These are phyloP conservation scores for Dasyprocta punctata DNA, from an alignment of 2,113 vertebrate genomes.

Conservation along the genomic window DNA sequence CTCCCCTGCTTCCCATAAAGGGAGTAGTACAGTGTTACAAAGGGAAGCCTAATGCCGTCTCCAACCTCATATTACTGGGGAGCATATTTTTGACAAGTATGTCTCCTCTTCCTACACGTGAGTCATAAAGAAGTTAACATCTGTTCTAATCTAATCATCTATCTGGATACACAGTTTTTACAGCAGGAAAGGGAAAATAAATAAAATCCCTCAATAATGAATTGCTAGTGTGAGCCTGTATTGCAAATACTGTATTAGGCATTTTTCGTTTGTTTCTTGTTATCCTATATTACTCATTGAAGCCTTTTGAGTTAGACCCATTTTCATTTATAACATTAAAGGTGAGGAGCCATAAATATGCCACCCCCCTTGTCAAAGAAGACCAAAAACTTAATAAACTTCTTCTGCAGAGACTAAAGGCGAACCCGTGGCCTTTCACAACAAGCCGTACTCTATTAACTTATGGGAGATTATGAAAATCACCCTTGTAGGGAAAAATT, in stretches of 20 bases:
- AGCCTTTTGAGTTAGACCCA: constrained; percentile 72
- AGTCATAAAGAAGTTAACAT: constrained; percentile 74
- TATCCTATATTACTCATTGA: constrained; percentile 61
- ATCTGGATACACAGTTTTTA: constrained; percentile 79
- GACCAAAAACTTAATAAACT: constrained; percentile 66
- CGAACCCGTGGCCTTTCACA: constrained; percentile 26
- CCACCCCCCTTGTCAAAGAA: constrained; percentile 69
- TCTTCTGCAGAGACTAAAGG: constrained; percentile 63
- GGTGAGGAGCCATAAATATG: constrained; percentile 72
- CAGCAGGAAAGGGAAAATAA: constrained; percentile 42
- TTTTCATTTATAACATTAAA: constrained; percentile 77
- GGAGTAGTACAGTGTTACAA: neutral
- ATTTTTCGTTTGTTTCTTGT: constrained; percentile 64
- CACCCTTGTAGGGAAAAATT: constrained; percentile 41
- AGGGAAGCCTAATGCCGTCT: neutral
- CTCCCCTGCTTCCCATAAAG: neutral
- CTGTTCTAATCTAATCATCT: constrained; percentile 79
- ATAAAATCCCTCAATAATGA: constrained; percentile 74
- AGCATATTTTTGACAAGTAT: constrained; percentile 23
- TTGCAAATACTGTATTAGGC: constrained; percentile 70
- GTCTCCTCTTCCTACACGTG: constrained; percentile 22
- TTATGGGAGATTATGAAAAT: neutral
- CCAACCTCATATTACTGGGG: neutral
- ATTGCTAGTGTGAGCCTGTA: constrained; percentile 70
- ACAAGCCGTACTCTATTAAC: constrained; percentile 34